Base-by-base conservation (phyloP, 2,888 invertebrate species). In the Camponotus fellah region DNA sequence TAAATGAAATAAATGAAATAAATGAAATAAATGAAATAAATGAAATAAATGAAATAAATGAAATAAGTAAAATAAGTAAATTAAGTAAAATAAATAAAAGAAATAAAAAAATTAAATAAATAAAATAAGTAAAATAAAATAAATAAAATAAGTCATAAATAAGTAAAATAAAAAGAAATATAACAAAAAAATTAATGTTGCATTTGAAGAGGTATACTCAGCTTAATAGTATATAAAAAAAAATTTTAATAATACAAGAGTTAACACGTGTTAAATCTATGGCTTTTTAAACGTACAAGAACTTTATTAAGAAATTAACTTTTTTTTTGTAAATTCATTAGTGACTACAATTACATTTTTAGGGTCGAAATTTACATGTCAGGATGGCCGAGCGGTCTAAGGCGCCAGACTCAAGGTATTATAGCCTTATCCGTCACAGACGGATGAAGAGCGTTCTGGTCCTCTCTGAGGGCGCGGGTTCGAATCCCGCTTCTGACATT, bases 351-450 rank as follows among this genome's bases (percentile, higher is more conserved):
- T 46, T 46, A 17, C 17, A 17, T 46, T 46, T 46, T 1, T 14
- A 1, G 14, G 4, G 1, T 5, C 17, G 5, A 4, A 46, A 46
- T 46, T 46, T 4, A 46, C 14, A 46, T 93, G 96, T 95, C 95
- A 96, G 96, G 95, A 95, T 96, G 96, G 96, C 96, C 96, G 96
- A 96, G 96, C 95, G 96, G 96, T 96, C 96, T 96, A 96, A 96
- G 96, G 96, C 95, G 95, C 95, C 96, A 96, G 96, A 96, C 96
- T 96, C 96, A 96, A 96, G 96, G 60, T 40, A 12, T 12, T 17
- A 86, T 26, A 26, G 26, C 90, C 90, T 90, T 90, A 84, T 88
- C 87, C 84, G 86, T 82, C 64, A 5, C 17, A 9, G 26, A 58
- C 88, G 86, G 85, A 91, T 86, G 14, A 10, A 40, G 88, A 46